A percentile compares a stretch with the other conserved stretches of the same genome.
Conservation (phyloP, 2,113 vertebrate genomes). For the Lophura nycthemera region DNA sequence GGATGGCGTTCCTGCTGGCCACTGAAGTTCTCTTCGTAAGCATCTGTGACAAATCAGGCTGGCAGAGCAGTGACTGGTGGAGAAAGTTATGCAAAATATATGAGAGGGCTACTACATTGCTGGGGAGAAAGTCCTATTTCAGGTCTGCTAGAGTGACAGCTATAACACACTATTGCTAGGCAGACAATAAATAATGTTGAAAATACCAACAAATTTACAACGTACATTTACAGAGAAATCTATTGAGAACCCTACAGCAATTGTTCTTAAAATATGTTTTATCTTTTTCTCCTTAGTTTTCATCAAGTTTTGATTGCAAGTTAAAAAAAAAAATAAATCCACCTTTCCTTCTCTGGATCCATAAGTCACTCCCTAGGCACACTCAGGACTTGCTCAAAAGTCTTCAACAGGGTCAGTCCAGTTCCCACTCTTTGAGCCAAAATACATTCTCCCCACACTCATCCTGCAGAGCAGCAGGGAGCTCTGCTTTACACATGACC, state of each 20-base stretch:
- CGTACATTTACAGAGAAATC: conserved; percentile 7
- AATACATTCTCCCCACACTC: not conserved
- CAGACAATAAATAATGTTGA: conserved; percentile 65
- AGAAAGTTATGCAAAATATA: conserved; percentile 69
- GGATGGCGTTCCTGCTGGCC: not conserved
- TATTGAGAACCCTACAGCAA: not conserved
- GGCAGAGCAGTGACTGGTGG: conserved; percentile 48
- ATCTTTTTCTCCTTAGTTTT: not conserved
- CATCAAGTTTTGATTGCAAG: not conserved
- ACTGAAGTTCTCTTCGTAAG: not conserved
- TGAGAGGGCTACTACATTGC: conserved; percentile 46
- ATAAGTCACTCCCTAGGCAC: conserved; percentile 4
- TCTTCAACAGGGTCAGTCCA: not conserved
- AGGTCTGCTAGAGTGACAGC: conserved; percentile 69
- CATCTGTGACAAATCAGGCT: conserved; percentile 22
- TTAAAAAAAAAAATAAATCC: conserved; percentile 3
- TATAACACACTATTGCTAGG: conserved; percentile 45
- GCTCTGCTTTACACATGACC: not conserved
- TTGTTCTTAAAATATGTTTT: conserved; percentile 2
- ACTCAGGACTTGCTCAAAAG: not conserved
- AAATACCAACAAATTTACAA: conserved; percentile 33
- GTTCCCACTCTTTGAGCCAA: not conserved
- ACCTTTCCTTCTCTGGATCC: not conserved
- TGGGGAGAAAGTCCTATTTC: conserved; percentile 70
- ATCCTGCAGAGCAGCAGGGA: not conserved